Percentiles rank a stretch among this genome's conserved stretches.
Conservation (phyloP, 2,113 vertebrate genomes). For the Phalacrocorax carbo region DNA sequence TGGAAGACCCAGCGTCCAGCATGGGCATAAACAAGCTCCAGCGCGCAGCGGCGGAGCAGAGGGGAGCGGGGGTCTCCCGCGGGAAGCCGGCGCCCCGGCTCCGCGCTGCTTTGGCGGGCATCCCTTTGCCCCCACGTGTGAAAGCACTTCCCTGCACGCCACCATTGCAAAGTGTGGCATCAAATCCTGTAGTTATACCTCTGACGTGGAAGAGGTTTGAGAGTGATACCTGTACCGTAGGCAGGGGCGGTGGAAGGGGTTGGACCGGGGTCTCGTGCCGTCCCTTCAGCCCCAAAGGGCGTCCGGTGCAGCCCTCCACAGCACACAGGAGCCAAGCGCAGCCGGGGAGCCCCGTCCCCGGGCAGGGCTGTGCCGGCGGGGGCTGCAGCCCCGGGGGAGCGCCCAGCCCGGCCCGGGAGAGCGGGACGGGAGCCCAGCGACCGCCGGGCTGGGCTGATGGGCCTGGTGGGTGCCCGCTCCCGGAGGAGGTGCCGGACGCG, state of each 20-base stretch:
- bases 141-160: background rate
- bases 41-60: background rate
- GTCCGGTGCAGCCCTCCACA: rapidly evolving
- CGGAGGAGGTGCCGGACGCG: rapidly evolving
- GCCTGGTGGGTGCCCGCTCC: background rate
- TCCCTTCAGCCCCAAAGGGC: background rate
- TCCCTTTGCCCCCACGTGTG: rapidly evolving
- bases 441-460: too few relatives aligned
- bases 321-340: background rate
- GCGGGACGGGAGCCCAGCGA: background rate
- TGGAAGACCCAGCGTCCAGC: background rate
- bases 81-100: background rate
- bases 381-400: background rate
- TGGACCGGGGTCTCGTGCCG: background rate
- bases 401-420: too few relatives aligned
- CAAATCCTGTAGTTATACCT: rapidly evolving
- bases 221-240: rapidly evolving
- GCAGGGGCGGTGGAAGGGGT: background rate
- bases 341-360: background rate
- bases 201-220: background rate
- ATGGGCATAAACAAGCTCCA: background rate
- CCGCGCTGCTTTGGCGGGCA: rapidly evolving
- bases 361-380: too few relatives aligned
- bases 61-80: rapidly evolving
- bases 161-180: rapidly evolving